phyloP scores from a whole-genome alignment of 2,888 invertebrate species.

The Dorcus hopei region DNA sequence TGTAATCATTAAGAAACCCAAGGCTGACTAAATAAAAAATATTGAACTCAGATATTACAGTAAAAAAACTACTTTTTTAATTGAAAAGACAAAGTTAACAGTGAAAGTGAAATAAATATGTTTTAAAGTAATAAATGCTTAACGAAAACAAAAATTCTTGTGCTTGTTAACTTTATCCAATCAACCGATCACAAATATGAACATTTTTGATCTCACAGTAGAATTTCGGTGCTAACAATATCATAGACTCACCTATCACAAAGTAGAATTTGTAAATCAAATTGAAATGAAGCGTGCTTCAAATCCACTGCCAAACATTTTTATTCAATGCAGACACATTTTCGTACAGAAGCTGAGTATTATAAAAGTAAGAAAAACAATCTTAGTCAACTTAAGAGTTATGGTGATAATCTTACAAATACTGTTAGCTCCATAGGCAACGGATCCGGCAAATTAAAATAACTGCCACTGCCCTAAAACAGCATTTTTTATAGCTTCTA shows the following conservation, averaged over 20 bases:
- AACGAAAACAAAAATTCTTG: background rate
- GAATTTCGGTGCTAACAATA: constrained; percentile 9
- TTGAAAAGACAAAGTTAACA: constrained; percentile 9
- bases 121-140: background rate
- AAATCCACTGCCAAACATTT: too few relatives aligned
- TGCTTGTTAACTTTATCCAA: constrained; percentile 8
- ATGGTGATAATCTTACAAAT: constrained; percentile 8
- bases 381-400: background rate
- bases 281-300: too few relatives aligned
- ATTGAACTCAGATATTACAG: background rate
- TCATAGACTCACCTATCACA: constrained; percentile 1
- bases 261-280: background rate
- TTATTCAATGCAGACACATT: too few relatives aligned
- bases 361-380: background rate
- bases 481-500: constrained; percentile 87
- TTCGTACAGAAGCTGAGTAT: constrained; percentile 1
- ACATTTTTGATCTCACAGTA: constrained; percentile 2
- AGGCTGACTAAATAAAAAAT: background rate
- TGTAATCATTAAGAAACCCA: background rate
- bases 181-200: constrained; percentile 18
- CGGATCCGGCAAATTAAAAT: constrained; percentile 11
- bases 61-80: constrained; percentile 8
- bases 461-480: constrained; percentile 80
- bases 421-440: constrained; percentile 12
- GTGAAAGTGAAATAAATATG: too few relatives aligned